A percentile compares a stretch with the other conserved stretches of the same genome.
phyloP scores from a whole-genome alignment of 2,888 invertebrate species.

The Caenorhabditis panamensis region DNA sequence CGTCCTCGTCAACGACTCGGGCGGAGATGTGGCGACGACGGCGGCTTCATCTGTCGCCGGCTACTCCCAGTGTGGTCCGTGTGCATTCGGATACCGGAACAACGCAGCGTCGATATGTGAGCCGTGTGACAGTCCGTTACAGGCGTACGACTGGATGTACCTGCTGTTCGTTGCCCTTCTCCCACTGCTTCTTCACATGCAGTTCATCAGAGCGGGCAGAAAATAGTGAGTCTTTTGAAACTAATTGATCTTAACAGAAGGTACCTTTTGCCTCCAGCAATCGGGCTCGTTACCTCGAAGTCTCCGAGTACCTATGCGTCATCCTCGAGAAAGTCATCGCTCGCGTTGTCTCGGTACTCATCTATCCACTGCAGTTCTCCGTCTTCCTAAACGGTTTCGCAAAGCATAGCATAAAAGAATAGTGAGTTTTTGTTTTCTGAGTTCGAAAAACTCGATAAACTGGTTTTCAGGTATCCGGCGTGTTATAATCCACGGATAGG shows the following conservation, averaged over 20 bases:
- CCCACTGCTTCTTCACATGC: constrained; percentile 92
- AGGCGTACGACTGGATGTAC: constrained; percentile 76
- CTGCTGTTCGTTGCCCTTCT: constrained; percentile 94
- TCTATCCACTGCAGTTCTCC: constrained; percentile 89
- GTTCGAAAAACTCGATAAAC: background rate
- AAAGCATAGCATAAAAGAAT: constrained; percentile 87
- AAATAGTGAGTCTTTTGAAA: constrained; percentile 48
- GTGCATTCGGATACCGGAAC: constrained; percentile 72
- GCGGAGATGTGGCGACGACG: constrained; percentile 18
- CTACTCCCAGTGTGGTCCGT: constrained; percentile 65
- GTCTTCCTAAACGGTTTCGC: constrained; percentile 86
- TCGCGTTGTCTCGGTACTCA: constrained; percentile 87
- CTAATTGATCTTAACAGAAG: too few relatives aligned
- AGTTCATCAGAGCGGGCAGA: constrained; percentile 86
- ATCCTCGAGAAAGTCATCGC: constrained; percentile 89
- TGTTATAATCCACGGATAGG: constrained; percentile 94
- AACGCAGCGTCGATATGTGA: constrained; percentile 61
- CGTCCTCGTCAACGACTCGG: constrained; percentile 36
- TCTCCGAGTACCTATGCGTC: constrained; percentile 84
- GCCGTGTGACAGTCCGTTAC: constrained; percentile 68
- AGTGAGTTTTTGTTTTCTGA: too few relatives aligned
- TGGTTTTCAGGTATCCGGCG: constrained; percentile 86
- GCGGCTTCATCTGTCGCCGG: constrained; percentile 1
- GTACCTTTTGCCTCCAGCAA: too few relatives aligned
- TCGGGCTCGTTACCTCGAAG: constrained; percentile 42